Evolutionary conservation across 2,888 invertebrate genomes (phyloP), one percentile per base, ranked within the genome.

Genomic region (Philopedon plagiatum): DNA sequence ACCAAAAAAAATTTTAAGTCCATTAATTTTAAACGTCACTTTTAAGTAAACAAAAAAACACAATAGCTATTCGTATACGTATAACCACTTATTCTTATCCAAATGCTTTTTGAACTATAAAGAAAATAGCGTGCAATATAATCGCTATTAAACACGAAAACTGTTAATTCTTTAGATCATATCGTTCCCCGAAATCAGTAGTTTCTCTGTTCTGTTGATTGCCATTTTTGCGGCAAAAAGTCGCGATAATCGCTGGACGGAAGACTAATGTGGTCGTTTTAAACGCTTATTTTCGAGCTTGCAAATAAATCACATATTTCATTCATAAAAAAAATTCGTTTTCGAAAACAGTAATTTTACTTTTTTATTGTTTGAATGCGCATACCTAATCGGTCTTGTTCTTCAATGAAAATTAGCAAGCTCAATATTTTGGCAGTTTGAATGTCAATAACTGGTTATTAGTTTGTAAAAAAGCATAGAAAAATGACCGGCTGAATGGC

Each of bases 121-220:
- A 18, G 26, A 23, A 41, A 39, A 41, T 58, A 11, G 58, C 58
- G 58, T 58, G 58, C 39, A 9, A 39, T 58, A 58, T 58, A 58
- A 58, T 58, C 41, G 26, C 58, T 26, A 41, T 41, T 58, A 41
- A 58, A 37, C 58, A 58, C 58, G 58, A 58, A 58, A 58, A 39
- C 41, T 58, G 39, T 58, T 58, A 58, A 58, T 58, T 58, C 41
- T 26, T 58, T 26, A 58, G 41, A 58, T 58, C 13, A 58, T 58
- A 58, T 58, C 58, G 4, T 58, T 26, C 13, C 4, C 23, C 26
- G 58, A 58, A 58, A 58, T 58, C 58, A 58, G 58, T 41, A 41
- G 37, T 58, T 58, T n/a, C 19, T 21, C 58, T 39, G 21, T 58
- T 58, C 2, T 58, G 39, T 13, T 58, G 58, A 58, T 58, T 58